A percentile compares a stretch with the other conserved stretches of the same genome.
These are phyloP conservation scores for Selenia dentaria DNA, from an alignment of 2,888 invertebrate genomes.

Conservation along the genomic window DNA sequence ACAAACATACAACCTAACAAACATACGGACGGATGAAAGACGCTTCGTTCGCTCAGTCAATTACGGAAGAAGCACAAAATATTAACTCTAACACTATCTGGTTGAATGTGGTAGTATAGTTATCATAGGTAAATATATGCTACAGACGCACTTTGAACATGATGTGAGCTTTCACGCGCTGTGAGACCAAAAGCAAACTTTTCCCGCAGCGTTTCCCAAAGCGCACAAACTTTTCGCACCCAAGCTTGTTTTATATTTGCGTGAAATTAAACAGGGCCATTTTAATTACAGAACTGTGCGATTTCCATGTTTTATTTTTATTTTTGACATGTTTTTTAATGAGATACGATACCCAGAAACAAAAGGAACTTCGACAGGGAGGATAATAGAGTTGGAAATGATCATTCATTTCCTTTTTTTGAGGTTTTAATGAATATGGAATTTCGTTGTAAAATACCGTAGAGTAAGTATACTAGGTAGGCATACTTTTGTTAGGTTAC, in stretches of 20 bases:
- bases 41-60: too few relatives aligned
- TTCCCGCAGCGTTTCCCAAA: neutral
- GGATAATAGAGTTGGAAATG: conserved; percentile 13
- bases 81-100: too few relatives aligned
- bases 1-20: too few relatives aligned
- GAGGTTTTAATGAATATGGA: conserved; percentile 9
- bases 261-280: neutral
- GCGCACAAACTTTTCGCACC: conserved; percentile 1
- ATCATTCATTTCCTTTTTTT: conserved; percentile 7
- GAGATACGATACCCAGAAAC: neutral
- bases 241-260: conserved; percentile 5
- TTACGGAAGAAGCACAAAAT: too few relatives aligned
- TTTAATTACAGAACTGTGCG: conserved; percentile 3
- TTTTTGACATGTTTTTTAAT: conserved; percentile 1
- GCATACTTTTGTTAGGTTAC: too few relatives aligned
- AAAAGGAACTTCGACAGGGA: conserved; percentile 1
- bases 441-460: neutral
- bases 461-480: neutral
- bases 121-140: too few relatives aligned
- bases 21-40: too few relatives aligned
- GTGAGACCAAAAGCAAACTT: conserved; percentile 3
- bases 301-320: neutral
- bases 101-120: too few relatives aligned
- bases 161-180: neutral
- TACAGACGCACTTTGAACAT: too few relatives aligned